These are phyloP conservation scores for Drosophila pachea DNA, from an alignment of 1,140 invertebrate species.

Conservation along the genomic window DNA sequence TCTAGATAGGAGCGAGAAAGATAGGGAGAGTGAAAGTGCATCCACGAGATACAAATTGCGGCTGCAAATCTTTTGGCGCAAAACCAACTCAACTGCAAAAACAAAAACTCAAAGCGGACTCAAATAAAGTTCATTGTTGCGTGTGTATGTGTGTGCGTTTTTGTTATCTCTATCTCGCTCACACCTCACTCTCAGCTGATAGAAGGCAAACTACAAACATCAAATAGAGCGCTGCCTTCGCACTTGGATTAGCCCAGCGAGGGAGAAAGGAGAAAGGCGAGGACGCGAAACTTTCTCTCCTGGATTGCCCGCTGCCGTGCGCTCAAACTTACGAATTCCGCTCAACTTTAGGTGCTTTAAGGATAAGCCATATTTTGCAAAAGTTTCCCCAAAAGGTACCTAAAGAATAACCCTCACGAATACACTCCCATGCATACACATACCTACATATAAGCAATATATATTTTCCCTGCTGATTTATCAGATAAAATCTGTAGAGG, in stretches of 20 bases:
- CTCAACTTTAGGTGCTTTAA: slow-evolving; percentile 1
- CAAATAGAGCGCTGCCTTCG: slow-evolving; percentile 27
- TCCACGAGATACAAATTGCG: slow-evolving; percentile 50
- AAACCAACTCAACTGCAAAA: slow-evolving; percentile 41
- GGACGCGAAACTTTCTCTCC: slow-evolving; percentile 25
- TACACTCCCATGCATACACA: not conserved
- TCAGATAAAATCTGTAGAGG: too few species aligned
- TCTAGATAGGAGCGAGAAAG: not conserved
- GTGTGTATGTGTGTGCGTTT: not conserved
- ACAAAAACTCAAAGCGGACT: not conserved
- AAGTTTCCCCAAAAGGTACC: not conserved
- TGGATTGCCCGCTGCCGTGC: slow-evolving; percentile 50
- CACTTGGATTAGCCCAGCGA: slow-evolving; percentile 58
- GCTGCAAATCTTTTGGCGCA: slow-evolving; percentile 49
- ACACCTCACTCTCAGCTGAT: not conserved
- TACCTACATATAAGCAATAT: not conserved
- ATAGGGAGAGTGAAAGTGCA: slow-evolving; percentile 46
- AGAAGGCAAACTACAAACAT: slow-evolving; percentile 53
- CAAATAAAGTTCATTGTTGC: not conserved
- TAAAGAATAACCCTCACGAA: not conserved
- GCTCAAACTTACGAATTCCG: slow-evolving; percentile 33
- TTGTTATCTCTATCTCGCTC: slow-evolving; percentile 2
- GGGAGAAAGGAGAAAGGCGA: not conserved
- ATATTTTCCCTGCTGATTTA: too few species aligned
- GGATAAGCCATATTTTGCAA: slow-evolving; percentile 3